Percentiles rank a stretch among this genome's conserved stretches.
These are phyloP conservation scores for Barbus barbus DNA, from an alignment of 2,113 vertebrate species.

Conservation along the genomic window DNA sequence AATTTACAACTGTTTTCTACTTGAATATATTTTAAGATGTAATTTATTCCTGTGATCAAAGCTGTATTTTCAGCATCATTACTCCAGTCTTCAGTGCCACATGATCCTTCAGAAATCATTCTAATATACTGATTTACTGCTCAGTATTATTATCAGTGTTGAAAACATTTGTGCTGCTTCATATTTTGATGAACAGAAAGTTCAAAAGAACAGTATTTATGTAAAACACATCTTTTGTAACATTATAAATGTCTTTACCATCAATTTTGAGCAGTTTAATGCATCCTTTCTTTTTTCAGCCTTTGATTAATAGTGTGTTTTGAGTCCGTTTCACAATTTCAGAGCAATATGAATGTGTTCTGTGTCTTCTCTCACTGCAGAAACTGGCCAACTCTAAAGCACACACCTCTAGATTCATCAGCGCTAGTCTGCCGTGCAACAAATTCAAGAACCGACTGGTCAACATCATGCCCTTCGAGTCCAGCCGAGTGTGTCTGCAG, in stretches of 20 bases:
- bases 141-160: not conserved
- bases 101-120: not conserved
- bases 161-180: not conserved
- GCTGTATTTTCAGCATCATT: not conserved
- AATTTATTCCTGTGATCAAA: not conserved
- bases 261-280: not conserved
- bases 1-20: not conserved
- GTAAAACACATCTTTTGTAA: not conserved
- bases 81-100: not conserved
- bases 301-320: not conserved
- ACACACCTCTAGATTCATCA: conserved; percentile 94
- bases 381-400: conserved; percentile 90
- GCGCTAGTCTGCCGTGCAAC: conserved; percentile 96
- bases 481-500: conserved; percentile 90
- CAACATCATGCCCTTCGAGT: conserved; percentile 95
- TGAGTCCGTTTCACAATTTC: not conserved
- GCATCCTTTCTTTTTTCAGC: not conserved
- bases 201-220: not conserved
- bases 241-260: not conserved
- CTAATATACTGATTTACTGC: not conserved
- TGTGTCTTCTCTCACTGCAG: conserved; percentile 66
- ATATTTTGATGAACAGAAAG: not conserved
- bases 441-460: conserved; percentile 97
- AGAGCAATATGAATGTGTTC: not conserved
- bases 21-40: not conserved